Evolutionary conservation across 2,797 vertebrate species (phyloP), one percentile per base, ranked within the genome.

Genomic region (Crax fasciolata): DNA sequence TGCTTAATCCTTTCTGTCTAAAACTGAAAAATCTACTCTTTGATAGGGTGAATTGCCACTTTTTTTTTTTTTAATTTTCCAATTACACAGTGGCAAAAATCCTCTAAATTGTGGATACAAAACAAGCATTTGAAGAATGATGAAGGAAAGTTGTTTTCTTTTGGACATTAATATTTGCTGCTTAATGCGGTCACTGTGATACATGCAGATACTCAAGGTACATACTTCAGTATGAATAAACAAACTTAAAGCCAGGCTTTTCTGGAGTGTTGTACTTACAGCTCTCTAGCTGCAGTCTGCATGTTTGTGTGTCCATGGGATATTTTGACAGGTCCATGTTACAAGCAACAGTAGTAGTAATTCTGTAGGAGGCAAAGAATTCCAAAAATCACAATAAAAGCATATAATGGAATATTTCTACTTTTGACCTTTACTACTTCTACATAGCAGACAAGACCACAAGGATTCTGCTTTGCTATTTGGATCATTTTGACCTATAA

Each of bases 271-370:
- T 52, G 24, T 96, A 98, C 98, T 98, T 94, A 98, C 98, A 98
- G 87, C 98, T 98, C 96, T 98, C 98, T 51, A 98, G 95, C 75
- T 98, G 98, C 87, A 98, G 39, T 81, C 39, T 97, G 95, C 98
- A 98, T 1, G 96, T 98, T 86, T 98, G 98, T 59, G 97, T 98
- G 93, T 98, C 98, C 98, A 98, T 98, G 44, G 98, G 98, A 30
- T 98, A 98, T 96, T 98, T 98, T 46, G 98, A 98, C 49, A 98
- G 93, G 76, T 98, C 98, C 98, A 98, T 98, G 92, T 98, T 98
- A 87, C 98, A 98, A 12, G 98, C 97, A 85, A 98, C 97, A 14
- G 98, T 98, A 9, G 98, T 98, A 6, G 98, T 98, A 80, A 98
- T 98, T 96, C 98, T 98, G 91, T 46, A 78, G 58, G 66, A 81